Base-by-base conservation (phyloP, 2,888 invertebrate genomes). In the Laothoe populi region DNA sequence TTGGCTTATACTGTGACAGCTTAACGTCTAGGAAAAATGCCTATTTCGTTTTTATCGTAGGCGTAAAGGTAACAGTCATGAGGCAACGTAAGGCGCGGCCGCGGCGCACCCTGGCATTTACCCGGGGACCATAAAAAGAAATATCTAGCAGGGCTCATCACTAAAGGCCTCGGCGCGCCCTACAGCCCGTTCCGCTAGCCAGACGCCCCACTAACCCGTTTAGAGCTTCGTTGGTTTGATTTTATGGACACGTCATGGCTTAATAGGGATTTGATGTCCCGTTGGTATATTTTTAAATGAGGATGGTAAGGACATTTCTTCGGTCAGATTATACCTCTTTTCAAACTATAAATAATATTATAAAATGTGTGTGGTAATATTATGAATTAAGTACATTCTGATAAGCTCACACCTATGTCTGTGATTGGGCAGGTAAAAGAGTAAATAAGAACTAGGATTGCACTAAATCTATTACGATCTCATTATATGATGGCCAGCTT, bases 81-180 rank as follows among this genome's bases (percentile, higher is more conserved):
- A 83, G 78, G 81, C 75, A 77, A 74, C 71, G 75, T 70, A 80
- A 83, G 83, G 86, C 81, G 86, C 86, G 85, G 74, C 83, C 31
- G 7, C 76, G 73, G 83, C 76, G 38, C 91, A 90, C 90, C 90
- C 84, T 90, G 90, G 83, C 91, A 90, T 90, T 91, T 92, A 86
- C 84, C 85, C 87, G 82, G 82, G 85, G 86, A 86, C 88, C 91
- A 90, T 92, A 92, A 92, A 92, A 92, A 90, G 89, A 90, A 89
- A 90, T 87, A 86, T 86, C 84, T 86, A 90, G 90, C 83, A 89
- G 91, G 88, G 84, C 74, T 86, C 88, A 91, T 86, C 72, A 79
- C 77, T 68, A 90, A 89, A 91, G 88, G 91, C 89, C 87, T 84
- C 84, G 84, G 80, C 88, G 83, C 89, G 78, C 89, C 91, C 88